These are phyloP conservation scores for Rutilus rutilus DNA, from an alignment of 2,113 vertebrate species.

Conservation along the genomic window DNA sequence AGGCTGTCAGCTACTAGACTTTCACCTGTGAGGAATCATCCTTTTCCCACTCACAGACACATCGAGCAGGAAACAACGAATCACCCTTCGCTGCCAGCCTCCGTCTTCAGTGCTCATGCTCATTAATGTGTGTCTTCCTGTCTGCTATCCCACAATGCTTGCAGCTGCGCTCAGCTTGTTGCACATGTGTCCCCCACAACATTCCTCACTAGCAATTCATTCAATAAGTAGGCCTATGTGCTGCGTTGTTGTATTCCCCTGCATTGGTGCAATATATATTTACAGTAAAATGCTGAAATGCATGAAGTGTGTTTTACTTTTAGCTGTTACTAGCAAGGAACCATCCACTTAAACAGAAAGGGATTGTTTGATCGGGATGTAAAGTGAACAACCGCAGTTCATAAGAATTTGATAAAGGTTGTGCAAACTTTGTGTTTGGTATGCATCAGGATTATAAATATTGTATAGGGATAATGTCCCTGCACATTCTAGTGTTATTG, in stretches of 20 bases:
- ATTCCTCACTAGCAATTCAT: neutral
- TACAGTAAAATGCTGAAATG: conserved; percentile 2
- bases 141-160: too few species aligned
- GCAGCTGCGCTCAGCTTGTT: neutral
- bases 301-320: neutral
- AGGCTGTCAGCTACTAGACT: conserved; percentile 54
- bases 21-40: conserved; percentile 41
- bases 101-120: neutral
- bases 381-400: neutral
- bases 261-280: neutral
- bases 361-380: neutral
- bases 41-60: conserved; percentile 17
- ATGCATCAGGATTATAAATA: neutral
- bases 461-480: neutral
- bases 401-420: neutral
- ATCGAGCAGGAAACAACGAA: neutral
- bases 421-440: neutral
- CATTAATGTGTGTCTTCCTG: conserved; percentile 39
- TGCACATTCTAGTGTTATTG: neutral
- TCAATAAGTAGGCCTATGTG: neutral
- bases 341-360: neutral
- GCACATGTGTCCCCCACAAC: neutral
- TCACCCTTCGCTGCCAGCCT: conserved; percentile 4
- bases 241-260: neutral
- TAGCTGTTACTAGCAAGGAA: neutral